phyloP scores from a whole-genome alignment of 2,888 invertebrate species.

The Rhagonycha fulva region DNA sequence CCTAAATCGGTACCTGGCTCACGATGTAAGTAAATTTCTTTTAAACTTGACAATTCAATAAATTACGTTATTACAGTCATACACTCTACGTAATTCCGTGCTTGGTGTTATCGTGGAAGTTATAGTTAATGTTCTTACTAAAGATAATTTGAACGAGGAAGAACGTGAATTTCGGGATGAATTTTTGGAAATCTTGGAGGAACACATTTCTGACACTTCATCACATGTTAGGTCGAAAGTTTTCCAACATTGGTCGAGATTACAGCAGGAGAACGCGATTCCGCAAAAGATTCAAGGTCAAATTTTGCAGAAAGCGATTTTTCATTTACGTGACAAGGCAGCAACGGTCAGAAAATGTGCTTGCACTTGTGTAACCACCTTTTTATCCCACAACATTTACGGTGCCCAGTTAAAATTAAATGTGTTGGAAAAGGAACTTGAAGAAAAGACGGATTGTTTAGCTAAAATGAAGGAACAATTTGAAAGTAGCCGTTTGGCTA shows the following conservation, averaged over 20 bases:
- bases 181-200: conserved; percentile 77
- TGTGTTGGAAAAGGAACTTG: conserved; percentile 63
- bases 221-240: conserved; percentile 87
- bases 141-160: conserved; percentile 71
- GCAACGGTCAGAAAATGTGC: conserved; percentile 85
- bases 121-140: conserved; percentile 70
- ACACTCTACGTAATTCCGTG: conserved; percentile 77
- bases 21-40: conserved; percentile 43
- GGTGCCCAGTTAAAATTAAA: conserved; percentile 67
- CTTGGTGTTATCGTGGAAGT: conserved; percentile 83
- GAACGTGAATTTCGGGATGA: conserved; percentile 71
- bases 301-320: conserved; percentile 69
- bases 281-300: conserved; percentile 72
- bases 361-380: conserved; percentile 73
- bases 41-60: neutral
- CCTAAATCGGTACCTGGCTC: conserved; percentile 46
- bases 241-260: conserved; percentile 79
- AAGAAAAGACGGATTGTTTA: conserved; percentile 56
- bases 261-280: conserved; percentile 79
- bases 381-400: conserved; percentile 86
- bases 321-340: conserved; percentile 81
- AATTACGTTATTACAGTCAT: conserved; percentile 57
- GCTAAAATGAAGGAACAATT: conserved; percentile 58
- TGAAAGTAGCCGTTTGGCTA: conserved; percentile 61
- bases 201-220: conserved; percentile 83